A percentile compares a stretch with the other conserved stretches of the same genome.
Evolutionary conservation across 2,113 vertebrate species (phyloP).

Genomic region (Thunnus thynnus): DNA sequence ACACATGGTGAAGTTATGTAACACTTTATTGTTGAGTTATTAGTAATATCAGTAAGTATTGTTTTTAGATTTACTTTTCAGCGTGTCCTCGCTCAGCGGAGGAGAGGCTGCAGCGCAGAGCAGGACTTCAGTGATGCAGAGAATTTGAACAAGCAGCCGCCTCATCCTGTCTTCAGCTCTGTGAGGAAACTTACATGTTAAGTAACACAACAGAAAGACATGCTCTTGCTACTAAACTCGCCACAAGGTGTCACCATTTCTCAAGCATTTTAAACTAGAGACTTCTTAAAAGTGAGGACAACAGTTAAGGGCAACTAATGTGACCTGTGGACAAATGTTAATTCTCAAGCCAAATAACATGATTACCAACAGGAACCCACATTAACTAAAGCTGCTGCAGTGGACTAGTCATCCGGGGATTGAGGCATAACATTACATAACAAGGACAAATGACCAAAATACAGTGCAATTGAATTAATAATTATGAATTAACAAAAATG

Average conservation of each 20-base stretch:
- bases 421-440: background rate
- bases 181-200: background rate
- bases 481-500: too few species aligned
- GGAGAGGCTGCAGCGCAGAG: conserved; percentile 76
- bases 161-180: conserved; percentile 79
- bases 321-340: background rate
- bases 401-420: too few species aligned
- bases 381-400: too few species aligned
- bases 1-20: background rate
- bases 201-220: background rate
- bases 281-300: background rate
- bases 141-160: conserved; percentile 69
- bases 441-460: background rate
- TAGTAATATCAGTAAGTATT: background rate
- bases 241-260: conserved; percentile 59
- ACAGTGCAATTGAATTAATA: background rate
- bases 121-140: conserved; percentile 65
- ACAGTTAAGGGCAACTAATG: background rate
- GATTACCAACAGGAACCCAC: background rate
- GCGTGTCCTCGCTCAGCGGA: conserved; percentile 65
- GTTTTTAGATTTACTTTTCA: conserved; percentile 77
- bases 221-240: background rate
- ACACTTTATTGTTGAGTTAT: background rate
- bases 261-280: background rate
- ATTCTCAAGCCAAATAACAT: background rate